Base-by-base conservation (phyloP, 2,888 invertebrate genomes). In the Zygothrica quintamaculata region DNA sequence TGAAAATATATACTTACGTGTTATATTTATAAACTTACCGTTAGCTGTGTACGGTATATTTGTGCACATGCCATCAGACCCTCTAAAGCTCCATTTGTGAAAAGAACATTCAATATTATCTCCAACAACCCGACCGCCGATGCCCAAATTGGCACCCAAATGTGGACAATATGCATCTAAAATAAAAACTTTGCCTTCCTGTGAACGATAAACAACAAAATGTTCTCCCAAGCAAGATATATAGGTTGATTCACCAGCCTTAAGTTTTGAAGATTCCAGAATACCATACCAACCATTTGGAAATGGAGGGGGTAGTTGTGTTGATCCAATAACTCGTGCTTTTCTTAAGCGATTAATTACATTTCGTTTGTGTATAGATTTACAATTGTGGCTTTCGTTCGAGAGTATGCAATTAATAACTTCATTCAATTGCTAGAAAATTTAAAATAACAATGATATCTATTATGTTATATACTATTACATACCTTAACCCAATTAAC, bases 221-320 rank as follows among this genome's bases (percentile, higher is more conserved):
- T 95, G 93, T 80, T 94, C 92, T 1, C 96, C 96, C 18, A 97
- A 89, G 22, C 93, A 94, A 46, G 94, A 92, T 0, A 95, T 92
- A 57, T 94, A 92, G 4, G 92, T 90, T 0, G 94, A 94, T 43
- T 93, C 92, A 0, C 93, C 92, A 0, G 87, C 77, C 33, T 90
- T 92, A 12, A 97, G 85, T 0, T 93, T 92, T 4, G 92, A 90
- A 1, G 95, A 95, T 87, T 97, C 97, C 0, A 94, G 91, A 1
- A 97, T 88, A 0, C 93, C 94, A 79, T 95, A 97, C 98, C 98
- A 98, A 0, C 97, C 97, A 86, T 98, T 97, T 0, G 97, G 97
- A 88, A 93, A 97, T 0, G 96, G 95, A 0, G 97, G 97, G 0
- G 97, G 97, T 1, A 96, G 91, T 25, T 90, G 86, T 1, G 60